Conservation (phyloP, 2,888 invertebrate genomes). For the Pachycephus smyrnensis region DNA sequence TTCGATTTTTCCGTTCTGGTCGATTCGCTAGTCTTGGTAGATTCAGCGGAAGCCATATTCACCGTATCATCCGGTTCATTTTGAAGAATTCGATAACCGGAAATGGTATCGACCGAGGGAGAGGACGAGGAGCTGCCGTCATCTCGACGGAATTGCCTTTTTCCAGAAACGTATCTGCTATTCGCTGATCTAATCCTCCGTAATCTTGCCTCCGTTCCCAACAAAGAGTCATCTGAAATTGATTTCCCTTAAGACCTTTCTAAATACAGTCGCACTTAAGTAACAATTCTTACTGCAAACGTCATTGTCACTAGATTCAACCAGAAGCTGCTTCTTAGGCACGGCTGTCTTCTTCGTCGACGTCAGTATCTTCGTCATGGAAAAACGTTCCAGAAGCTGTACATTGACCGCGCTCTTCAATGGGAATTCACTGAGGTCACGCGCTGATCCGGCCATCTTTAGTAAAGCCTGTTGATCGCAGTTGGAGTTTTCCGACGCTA, state of each 20-base stretch:
- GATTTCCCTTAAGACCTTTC: not conserved
- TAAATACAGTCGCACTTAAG: not conserved
- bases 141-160: conserved; percentile 26
- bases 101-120: conserved; percentile 46
- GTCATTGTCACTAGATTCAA: conserved; percentile 61
- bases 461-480: conserved; percentile 54
- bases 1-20: conserved; percentile 15
- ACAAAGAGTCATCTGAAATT: conserved; percentile 57
- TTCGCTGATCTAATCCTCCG: conserved; percentile 65
- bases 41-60: not conserved
- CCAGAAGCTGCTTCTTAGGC: conserved; percentile 50
- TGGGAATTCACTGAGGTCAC: conserved; percentile 45
- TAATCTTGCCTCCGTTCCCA: conserved; percentile 63
- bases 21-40: not conserved
- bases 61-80: conserved; percentile 48
- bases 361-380: conserved; percentile 35
- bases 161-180: conserved; percentile 36
- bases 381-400: conserved; percentile 32
- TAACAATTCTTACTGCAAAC: conserved; percentile 45
- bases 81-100: conserved; percentile 45
- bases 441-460: conserved; percentile 56
- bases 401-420: conserved; percentile 27
- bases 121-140: conserved; percentile 48
- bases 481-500: conserved; percentile 57
- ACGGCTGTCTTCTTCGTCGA: conserved; percentile 21